phyloP scores from a whole-genome alignment of 35 echinoderm and acorn worm species.

The Ptychodera flava region DNA sequence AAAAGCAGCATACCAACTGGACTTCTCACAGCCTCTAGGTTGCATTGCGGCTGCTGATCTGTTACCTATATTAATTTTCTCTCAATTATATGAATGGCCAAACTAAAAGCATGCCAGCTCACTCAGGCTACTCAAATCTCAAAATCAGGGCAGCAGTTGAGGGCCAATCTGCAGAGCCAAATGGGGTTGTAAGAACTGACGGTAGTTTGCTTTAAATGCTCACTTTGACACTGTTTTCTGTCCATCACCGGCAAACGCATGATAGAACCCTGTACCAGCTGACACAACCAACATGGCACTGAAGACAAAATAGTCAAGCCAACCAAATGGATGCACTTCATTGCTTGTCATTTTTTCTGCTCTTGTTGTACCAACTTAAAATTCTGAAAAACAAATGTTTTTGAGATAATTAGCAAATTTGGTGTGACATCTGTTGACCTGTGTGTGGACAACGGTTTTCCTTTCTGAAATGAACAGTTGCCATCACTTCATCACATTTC shows the following conservation, averaged over 20 bases:
- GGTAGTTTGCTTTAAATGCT: no score
- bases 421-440: neutral
- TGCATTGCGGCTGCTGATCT: no score
- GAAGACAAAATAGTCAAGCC: constrained; percentile 77
- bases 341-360: neutral
- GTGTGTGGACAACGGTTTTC: neutral
- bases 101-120: no score
- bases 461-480: neutral
- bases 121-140: no score
- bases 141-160: no score
- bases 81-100: no score
- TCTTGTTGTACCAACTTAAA: neutral
- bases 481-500: constrained; percentile 17
- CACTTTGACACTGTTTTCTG: constrained; percentile 92
- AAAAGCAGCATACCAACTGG: no score
- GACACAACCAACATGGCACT: constrained; percentile 71
- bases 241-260: constrained; percentile 83
- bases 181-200: no score
- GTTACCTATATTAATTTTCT: no score
- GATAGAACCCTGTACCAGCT: constrained; percentile 68
- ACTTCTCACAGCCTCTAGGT: no score
- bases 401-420: neutral
- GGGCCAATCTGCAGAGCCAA: no score
- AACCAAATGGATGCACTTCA: constrained; percentile 33
- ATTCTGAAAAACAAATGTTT: neutral